Evolutionary conservation across 2,113 vertebrate genomes (phyloP).

Genomic region (Corythornis cristatus): DNA sequence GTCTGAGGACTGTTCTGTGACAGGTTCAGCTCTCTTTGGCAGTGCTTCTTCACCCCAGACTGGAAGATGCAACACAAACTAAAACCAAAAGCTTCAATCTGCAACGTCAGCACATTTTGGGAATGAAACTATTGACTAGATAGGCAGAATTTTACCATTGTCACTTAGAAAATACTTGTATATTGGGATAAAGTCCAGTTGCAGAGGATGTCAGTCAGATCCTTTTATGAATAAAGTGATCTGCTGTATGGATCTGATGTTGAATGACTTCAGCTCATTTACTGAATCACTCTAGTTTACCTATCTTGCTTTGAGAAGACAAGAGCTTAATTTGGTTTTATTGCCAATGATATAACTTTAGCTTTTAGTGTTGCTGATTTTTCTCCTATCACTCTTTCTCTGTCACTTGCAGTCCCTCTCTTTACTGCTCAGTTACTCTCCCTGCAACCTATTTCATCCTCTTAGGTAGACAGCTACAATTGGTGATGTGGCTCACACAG

Average conservation of each 20-base stretch:
- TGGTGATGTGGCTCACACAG: conserved; percentile 40
- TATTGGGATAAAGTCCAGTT: neutral
- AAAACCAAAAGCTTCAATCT: neutral
- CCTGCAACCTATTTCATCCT: conserved; percentile 38
- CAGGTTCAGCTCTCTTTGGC: neutral
- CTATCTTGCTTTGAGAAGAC: conserved; percentile 8
- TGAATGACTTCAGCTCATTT: conserved; percentile 9
- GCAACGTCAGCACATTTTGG: neutral
- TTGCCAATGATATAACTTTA: conserved; percentile 32
- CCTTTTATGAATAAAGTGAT: neutral
- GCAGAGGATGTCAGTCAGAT: neutral
- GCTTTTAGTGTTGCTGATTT: conserved; percentile 54
- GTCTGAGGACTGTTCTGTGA: neutral
- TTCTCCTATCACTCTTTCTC: conserved; percentile 46
- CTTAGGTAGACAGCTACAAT: neutral
- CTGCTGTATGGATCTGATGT: neutral
- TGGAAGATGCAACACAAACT: neutral
- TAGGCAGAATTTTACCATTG: neutral
- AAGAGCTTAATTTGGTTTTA: conserved; percentile 56
- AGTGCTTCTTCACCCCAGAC: neutral
- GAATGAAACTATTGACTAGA: neutral
- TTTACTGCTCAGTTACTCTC: neutral
- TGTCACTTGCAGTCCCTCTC: conserved; percentile 36
- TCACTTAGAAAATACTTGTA: neutral
- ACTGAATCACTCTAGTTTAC: conserved; percentile 1